Conservation (phyloP, 2,888 invertebrate genomes). For the Phytoseiulus persimilis region DNA sequence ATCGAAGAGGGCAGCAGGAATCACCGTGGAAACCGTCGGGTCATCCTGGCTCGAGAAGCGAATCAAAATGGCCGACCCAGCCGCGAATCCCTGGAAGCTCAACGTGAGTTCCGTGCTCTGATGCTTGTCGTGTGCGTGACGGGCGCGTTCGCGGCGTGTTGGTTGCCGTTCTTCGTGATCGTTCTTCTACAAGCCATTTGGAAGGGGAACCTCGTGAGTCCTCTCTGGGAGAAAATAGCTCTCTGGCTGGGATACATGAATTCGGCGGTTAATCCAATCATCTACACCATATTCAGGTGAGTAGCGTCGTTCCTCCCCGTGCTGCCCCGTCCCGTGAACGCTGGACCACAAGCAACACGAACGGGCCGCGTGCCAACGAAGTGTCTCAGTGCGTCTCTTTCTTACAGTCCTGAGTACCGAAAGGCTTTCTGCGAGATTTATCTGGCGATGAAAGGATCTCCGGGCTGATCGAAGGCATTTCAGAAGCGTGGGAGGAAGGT, state of each 20-base stretch:
- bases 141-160: conserved; percentile 86
- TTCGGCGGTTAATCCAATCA: conserved; percentile 76
- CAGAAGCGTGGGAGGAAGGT: background rate
- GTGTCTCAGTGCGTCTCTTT: background rate
- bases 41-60: background rate
- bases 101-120: background rate
- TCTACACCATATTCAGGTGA: conserved; percentile 43
- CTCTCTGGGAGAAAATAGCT: conserved; percentile 53
- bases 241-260: conserved; percentile 87
- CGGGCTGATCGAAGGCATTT: background rate
- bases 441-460: background rate
- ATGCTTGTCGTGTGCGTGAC: conserved; percentile 53
- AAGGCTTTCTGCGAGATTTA: background rate
- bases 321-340: background rate
- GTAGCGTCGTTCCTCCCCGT: background rate
- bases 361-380: background rate
- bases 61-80: background rate
- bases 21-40: background rate
- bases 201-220: conserved; percentile 61
- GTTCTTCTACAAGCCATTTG: conserved; percentile 77
- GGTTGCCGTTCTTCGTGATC: conserved; percentile 87
- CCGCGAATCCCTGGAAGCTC: background rate
- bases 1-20: background rate
- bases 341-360: background rate
- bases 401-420: background rate